Base-by-base conservation (phyloP, 2,113 vertebrate genomes). In the Megalops atlanticus region DNA sequence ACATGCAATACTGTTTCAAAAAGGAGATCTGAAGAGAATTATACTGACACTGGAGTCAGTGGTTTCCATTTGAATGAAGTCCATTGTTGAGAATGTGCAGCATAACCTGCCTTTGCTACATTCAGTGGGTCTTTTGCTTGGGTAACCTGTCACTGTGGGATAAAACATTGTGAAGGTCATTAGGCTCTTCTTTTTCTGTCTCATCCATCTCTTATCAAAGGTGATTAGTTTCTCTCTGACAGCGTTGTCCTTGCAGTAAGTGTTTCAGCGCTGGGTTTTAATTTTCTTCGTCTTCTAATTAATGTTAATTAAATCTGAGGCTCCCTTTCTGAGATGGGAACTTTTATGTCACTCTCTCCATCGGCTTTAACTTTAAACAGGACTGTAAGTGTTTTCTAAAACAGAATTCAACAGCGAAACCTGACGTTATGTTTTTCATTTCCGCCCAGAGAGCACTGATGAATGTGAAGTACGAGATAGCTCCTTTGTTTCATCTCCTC, bases 221-320 rank as follows among this genome's bases (percentile, higher is more conserved):
- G 49, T 18, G 49, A 52, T 52, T 52, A 14, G 12, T 52, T 52
- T 52, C 49, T 52, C 12, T 18, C 8, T n/a, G 18, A 24, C 52
- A 21, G 21, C 52, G 18, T 4, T 24, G 52, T 58, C n/a, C 52
- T n/a, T n/a, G n/a, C n/a, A n/a, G 52, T 58, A 58, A 58, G 18
- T 24, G 24, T 58, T 58, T 24, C 52, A n/a, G 58, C 2, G n/a
- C n/a, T 27, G 49, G 58, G n/a, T n/a, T 15, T 4, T n/a, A n/a
- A 58, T 58, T 24, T 31, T n/a, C 58, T n/a, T n/a, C n/a, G n/a
- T n/a, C n/a, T n/a, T n/a, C n/a, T n/a, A n/a, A n/a, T n/a, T n/a
- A n/a, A 31, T 64, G 12, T n/a, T 64, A 64, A 64, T 64, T 64
- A 64, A 64, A 64, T 64, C 58, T 64, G n/a, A n/a, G n/a, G n/a